phyloP scores from a whole-genome alignment of 2,797 vertebrate species.

The Squalus acanthias region DNA sequence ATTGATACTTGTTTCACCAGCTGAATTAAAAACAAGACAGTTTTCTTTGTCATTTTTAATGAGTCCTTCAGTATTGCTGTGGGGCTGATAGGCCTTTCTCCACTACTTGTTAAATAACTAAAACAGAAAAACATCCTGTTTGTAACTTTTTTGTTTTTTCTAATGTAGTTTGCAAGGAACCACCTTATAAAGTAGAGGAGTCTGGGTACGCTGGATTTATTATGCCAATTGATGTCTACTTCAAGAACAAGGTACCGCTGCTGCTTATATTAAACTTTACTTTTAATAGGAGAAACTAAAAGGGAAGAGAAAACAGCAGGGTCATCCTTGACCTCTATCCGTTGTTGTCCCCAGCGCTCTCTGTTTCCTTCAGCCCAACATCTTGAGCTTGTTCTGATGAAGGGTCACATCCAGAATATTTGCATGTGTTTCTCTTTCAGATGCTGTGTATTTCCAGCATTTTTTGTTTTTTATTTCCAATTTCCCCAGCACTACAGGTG shows the following conservation, averaged over 20 bases:
- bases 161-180: conserved; percentile 89
- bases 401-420: neutral
- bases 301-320: neutral
- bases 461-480: neutral
- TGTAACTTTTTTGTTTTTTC: conserved; percentile 45
- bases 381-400: neutral
- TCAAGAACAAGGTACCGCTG: conserved; percentile 87
- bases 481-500: neutral
- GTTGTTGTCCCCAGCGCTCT: neutral
- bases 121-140: neutral
- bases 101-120: neutral
- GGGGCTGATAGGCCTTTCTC: neutral
- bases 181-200: conserved; percentile 97
- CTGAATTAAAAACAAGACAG: neutral
- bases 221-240: conserved; percentile 97
- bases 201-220: conserved; percentile 96
- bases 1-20: neutral
- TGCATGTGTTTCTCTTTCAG: neutral
- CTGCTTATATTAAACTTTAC: neutral
- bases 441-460: neutral
- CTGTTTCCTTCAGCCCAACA: neutral
- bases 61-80: neutral
- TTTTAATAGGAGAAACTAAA: neutral
- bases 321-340: neutral
- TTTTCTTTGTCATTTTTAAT: neutral